These are phyloP conservation scores for Drosophila suzukii DNA, from an alignment of 1,140 invertebrate genomes.

Conservation along the genomic window DNA sequence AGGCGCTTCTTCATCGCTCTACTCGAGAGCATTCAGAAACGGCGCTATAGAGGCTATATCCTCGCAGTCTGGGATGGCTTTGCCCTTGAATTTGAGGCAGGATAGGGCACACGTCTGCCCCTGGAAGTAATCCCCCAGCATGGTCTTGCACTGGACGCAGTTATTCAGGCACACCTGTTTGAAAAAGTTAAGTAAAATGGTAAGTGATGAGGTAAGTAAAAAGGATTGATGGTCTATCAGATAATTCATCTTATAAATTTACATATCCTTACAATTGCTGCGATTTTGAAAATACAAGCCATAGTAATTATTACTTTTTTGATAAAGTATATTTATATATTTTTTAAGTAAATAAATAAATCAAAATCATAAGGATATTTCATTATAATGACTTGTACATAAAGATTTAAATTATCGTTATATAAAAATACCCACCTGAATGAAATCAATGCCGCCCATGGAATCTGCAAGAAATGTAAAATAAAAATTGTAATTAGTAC, in stretches of 20 bases:
- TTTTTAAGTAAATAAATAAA: too few species aligned
- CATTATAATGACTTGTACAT: too few species aligned
- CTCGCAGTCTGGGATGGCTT: conserved; percentile 93
- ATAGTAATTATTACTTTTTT: too few species aligned
- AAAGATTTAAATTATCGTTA: neutral
- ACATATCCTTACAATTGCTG: too few species aligned
- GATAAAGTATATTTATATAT: too few species aligned
- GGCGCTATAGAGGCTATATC: conserved; percentile 91
- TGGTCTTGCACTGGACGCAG: conserved; percentile 94
- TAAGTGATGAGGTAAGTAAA: neutral
- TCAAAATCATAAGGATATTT: too few species aligned
- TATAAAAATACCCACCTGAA: conserved; percentile 76
- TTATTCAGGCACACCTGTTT: conserved; percentile 90
- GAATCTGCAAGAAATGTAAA: conserved; percentile 51
- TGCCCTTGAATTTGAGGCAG: conserved; percentile 92
- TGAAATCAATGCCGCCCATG: conserved; percentile 79
- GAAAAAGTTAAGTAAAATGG: neutral
- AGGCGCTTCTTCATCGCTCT: conserved; percentile 25
- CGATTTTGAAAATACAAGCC: too few species aligned
- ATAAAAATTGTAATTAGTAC: neutral
- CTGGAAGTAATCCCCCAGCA: conserved; percentile 93
- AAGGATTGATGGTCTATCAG: too few species aligned
- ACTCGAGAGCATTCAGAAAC: conserved; percentile 88
- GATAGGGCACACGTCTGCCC: conserved; percentile 92
- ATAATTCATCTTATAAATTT: too few species aligned